Evolutionary conservation across 2,888 invertebrate genomes (phyloP).

Genomic region (Drosophila algonquin): DNA sequence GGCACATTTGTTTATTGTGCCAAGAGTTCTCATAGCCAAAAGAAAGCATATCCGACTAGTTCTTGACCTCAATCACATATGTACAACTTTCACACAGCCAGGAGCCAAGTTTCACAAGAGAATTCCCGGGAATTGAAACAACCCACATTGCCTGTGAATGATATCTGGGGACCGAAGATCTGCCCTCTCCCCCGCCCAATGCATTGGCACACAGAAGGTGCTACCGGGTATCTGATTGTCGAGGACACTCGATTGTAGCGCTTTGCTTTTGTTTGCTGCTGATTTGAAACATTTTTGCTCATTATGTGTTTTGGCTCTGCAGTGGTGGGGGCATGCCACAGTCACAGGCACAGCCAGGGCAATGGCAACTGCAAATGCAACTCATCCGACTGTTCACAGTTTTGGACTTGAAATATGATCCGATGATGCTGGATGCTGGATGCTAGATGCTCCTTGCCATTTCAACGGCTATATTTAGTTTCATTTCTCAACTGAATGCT

Average conservation of each 20-base stretch:
- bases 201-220: too few relatives aligned
- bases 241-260: neutral
- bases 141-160: too few relatives aligned
- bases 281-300: conserved; percentile 49
- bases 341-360: neutral
- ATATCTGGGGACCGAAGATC: too few relatives aligned
- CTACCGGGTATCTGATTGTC: neutral
- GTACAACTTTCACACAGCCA: too few relatives aligned
- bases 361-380: conserved; percentile 8
- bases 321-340: neutral
- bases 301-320: conserved; percentile 43
- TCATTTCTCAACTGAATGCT: conserved; percentile 32
- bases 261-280: conserved; percentile 8
- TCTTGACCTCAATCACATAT: neutral
- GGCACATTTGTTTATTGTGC: conserved; percentile 35
- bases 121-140: too few relatives aligned
- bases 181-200: too few relatives aligned
- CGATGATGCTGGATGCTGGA: conserved; percentile 7
- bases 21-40: neutral
- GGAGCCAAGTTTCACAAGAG: too few relatives aligned
- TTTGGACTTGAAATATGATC: conserved; percentile 57
- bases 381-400: conserved; percentile 16
- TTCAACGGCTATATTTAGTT: conserved; percentile 39
- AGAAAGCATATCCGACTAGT: neutral
- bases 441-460: conserved; percentile 23